phyloP scores from a whole-genome alignment of 2,113 vertebrate genomes.

The Eupsittula cactorum region DNA sequence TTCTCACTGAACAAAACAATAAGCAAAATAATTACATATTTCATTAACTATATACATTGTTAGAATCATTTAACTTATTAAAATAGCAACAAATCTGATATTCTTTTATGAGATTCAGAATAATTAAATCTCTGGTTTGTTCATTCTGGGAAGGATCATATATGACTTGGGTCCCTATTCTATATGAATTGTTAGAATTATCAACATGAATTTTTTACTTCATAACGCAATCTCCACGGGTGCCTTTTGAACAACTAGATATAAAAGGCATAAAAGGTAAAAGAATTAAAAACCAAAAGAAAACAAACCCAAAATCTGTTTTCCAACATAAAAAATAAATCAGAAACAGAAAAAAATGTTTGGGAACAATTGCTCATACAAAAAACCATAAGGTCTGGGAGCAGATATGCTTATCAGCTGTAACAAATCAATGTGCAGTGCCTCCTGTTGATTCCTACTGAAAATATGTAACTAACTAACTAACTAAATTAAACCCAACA shows the following conservation, averaged over 20 bases:
- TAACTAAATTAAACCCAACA: background rate
- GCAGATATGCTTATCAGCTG: background rate
- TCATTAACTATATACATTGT: background rate
- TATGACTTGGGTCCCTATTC: background rate
- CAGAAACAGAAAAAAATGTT: background rate
- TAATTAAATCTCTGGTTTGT: background rate
- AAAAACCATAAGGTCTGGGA: background rate
- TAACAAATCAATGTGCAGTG: background rate
- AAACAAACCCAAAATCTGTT: rapidly evolving
- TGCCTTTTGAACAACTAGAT: background rate
- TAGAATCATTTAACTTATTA: background rate
- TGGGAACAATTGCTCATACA: background rate
- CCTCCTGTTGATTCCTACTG: background rate
- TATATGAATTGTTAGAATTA: background rate
- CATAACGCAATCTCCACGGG: background rate
- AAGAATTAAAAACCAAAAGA: background rate
- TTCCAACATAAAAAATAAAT: background rate
- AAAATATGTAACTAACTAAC: background rate
- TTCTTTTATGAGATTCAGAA: background rate
- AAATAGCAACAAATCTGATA: background rate
- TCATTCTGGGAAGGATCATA: background rate
- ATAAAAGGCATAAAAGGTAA: background rate
- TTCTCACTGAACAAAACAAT: constrained; percentile 86
- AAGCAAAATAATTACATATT: constrained; percentile 44
- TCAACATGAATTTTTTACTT: background rate